These are phyloP conservation scores for Umimayanthus chanpuru DNA, from an alignment of 92 coral and sea anemone species.

Conservation along the genomic window DNA sequence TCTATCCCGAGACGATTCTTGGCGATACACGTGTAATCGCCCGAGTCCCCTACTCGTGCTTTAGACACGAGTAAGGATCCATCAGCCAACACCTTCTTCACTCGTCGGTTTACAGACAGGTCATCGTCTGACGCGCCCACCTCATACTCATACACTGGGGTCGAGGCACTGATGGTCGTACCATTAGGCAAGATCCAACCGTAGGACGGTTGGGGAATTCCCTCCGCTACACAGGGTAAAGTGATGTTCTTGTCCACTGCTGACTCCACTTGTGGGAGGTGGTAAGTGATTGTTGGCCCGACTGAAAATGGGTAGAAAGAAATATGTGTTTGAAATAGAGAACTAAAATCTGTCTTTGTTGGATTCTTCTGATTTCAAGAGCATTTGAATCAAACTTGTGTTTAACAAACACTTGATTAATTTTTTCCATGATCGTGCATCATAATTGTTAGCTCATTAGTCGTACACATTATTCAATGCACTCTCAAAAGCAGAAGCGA, in stretches of 20 bases:
- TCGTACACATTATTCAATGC: too few relatives aligned
- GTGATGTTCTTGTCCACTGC: conserved; percentile 70
- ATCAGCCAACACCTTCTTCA: conserved; percentile 50
- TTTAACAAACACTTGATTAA: too few relatives aligned
- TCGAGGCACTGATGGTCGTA: conserved; percentile 30
- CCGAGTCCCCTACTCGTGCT: conserved; percentile 55
- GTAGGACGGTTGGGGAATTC: conserved; percentile 57
- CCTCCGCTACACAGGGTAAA: conserved; percentile 64
- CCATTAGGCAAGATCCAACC: conserved; percentile 66
- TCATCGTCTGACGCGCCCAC: conserved; percentile 52
- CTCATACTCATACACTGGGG: conserved; percentile 37
- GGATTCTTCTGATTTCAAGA: neutral
- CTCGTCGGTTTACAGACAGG: conserved; percentile 4
- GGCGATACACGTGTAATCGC: conserved; percentile 69
- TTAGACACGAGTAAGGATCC: conserved; percentile 63
- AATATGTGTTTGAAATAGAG: too few relatives aligned
- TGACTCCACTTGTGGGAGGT: conserved; percentile 44
- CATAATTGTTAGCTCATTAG: too few relatives aligned
- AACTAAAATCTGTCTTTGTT: too few relatives aligned
- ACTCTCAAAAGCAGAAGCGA: too few relatives aligned
- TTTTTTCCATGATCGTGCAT: too few relatives aligned
- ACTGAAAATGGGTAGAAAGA: conserved; percentile 6
- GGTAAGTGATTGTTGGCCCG: conserved; percentile 50
- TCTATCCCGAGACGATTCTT: conserved; percentile 54
- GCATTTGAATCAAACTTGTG: neutral